Evolutionary conservation across 2,113 vertebrate genomes (phyloP).

Genomic region (Lagenorhynchus albirostris): DNA sequence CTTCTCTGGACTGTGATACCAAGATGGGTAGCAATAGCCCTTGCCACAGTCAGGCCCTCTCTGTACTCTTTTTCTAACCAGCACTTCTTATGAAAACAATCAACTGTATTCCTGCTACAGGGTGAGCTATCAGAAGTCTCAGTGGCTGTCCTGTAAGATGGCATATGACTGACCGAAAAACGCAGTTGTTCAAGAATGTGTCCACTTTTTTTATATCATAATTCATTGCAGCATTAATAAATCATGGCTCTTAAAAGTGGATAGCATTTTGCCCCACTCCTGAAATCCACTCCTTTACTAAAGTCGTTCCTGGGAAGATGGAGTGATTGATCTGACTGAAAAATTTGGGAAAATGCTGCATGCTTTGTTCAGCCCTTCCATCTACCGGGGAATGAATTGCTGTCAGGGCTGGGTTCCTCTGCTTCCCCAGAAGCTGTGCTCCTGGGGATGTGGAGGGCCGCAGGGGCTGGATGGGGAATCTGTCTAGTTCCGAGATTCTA

Average conservation of each 20-base stretch:
- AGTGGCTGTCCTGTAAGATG: too few species aligned
- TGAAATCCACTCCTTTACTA: not conserved
- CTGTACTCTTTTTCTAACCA: not conserved
- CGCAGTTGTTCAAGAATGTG: not conserved
- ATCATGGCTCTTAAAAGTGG: not conserved
- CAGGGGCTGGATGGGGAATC: rapidly evolving
- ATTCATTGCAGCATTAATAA: not conserved
- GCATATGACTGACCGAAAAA: not conserved
- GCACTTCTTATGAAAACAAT: not conserved
- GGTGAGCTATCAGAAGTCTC: not conserved
- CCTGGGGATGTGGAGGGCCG: not conserved
- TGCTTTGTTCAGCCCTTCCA: not conserved
- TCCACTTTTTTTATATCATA: not conserved
- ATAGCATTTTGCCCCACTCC: not conserved
- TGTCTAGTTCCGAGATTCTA: not conserved
- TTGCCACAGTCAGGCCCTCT: not conserved
- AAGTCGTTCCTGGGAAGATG: not conserved
- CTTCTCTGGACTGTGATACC: not conserved
- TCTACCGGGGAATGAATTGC: not conserved
- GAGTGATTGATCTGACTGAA: not conserved
- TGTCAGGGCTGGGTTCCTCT: not conserved
- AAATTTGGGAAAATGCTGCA: not conserved
- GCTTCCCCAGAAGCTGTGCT: not conserved
- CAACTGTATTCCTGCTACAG: not conserved
- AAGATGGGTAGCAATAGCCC: not conserved